Conservation (phyloP, 1,140 invertebrate species). For the Bombus sylvicola region DNA sequence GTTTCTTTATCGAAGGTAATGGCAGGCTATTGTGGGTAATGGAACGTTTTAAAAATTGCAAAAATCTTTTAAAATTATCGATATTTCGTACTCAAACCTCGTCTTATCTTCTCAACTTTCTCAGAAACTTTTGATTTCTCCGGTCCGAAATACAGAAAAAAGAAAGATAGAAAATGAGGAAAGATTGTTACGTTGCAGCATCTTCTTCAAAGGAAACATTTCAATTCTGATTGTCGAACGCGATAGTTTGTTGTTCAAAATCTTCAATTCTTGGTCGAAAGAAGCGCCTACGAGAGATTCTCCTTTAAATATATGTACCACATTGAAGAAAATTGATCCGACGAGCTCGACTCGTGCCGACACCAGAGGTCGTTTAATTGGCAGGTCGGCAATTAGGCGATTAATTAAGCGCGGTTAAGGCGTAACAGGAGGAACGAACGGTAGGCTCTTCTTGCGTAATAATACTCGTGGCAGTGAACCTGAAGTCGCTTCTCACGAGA, state of each 20-base stretch:
- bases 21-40: background rate
- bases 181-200: too few species aligned
- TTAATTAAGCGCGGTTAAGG: conserved; percentile 67
- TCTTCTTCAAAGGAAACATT: too few species aligned
- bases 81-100: too few species aligned
- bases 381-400: conserved; percentile 59
- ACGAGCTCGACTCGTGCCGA: conserved; percentile 14
- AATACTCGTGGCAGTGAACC: conserved; percentile 69
- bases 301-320: background rate
- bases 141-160: too few species aligned
- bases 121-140: too few species aligned
- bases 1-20: background rate
- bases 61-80: too few species aligned
- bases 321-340: conserved; percentile 29
- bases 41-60: background rate
- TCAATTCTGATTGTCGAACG: background rate
- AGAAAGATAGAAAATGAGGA: too few species aligned
- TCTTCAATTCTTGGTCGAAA: background rate
- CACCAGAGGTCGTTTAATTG: conserved; percentile 60
- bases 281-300: too few species aligned
- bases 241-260: background rate
- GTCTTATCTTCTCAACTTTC: too few species aligned
- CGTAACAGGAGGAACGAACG: conserved; percentile 45
- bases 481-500: conserved; percentile 63
- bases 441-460: conserved; percentile 60